Base-by-base conservation (phyloP, 2,797 vertebrate species). In the Monodelphis domestica region DNA sequence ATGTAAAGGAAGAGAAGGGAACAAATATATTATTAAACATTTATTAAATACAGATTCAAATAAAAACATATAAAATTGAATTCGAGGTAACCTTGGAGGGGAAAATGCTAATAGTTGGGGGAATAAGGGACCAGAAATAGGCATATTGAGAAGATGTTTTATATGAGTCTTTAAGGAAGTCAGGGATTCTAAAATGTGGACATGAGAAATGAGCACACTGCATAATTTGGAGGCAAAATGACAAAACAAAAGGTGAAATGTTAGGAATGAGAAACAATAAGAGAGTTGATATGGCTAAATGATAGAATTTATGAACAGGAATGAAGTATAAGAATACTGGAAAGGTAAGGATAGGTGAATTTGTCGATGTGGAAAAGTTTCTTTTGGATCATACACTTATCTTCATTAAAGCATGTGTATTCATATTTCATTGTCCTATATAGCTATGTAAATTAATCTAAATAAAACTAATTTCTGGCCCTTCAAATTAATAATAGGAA, bases 341-440 rank as follows among this genome's bases (percentile, higher is more conserved):
- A 57, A 57, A 57, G 29, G 1, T 57, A 30, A 57, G 24, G 12
- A 3, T 2, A 11, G 30, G 24, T 2, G 3, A 92, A 70, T 14
- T 90, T 91, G 29, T 54, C 50, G 15, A 92, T 15, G 88, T 93
- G 15, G 17, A 93, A 88, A 91, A 96, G 7, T 94, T 94, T 38
- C 26, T 53, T 95, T 94, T 53, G 91, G 12, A 90, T 89, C 33
- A 91, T 55, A 78, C 84, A 59, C 3, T 52, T 14, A 51, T 29
- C 50, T 91, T 88, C 93, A 84, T 30, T 29, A 38, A 87, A 89
- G n/a, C 30, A 54, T 91, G 2, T 63, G 0, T 90, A 93, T 89
- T 57, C 56, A 57, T 84, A 50, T 84, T 17, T 38, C 33, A 10
- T 91, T 91, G 6, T 88, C 7, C 6, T 7, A 45, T 21, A 90